Percentiles rank a stretch among this genome's conserved stretches.
Conservation (phyloP, 1,140 invertebrate species). For the Sinonovacula constricta region DNA sequence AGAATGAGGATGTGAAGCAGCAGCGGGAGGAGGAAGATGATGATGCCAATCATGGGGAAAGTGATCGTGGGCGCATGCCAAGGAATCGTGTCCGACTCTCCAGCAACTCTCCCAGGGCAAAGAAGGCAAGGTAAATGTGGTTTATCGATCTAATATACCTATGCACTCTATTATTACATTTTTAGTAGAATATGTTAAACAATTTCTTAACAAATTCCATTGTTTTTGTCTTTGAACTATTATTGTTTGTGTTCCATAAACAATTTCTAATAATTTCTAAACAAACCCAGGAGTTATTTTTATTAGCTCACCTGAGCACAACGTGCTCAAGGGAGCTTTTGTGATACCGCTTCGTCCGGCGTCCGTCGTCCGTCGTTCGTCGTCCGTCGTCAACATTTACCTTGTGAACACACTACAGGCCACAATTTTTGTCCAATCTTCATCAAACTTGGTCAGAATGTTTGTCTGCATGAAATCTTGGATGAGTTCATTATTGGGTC, state of each 20-base stretch:
- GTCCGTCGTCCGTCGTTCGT: no score
- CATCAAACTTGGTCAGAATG: no score
- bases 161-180: constrained; percentile 1
- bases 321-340: no score
- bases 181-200: not conserved
- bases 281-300: not conserved
- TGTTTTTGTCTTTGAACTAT: constrained; percentile 1
- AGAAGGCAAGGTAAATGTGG: not conserved
- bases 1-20: not conserved
- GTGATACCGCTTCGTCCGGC: no score
- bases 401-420: no score
- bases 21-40: not conserved
- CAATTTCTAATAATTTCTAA: not conserved
- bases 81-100: not conserved
- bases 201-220: not conserved
- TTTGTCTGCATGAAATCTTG: no score
- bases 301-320: no score
- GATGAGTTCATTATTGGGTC: no score
- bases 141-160: not conserved
- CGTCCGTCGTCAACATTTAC: no score
- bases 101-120: not conserved
- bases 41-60: not conserved
- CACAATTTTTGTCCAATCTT: no score
- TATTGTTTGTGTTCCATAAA: not conserved
- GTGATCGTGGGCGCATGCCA: not conserved